These are phyloP conservation scores for Prolemur simus DNA, from an alignment of 2,113 vertebrate genomes.

Conservation along the genomic window DNA sequence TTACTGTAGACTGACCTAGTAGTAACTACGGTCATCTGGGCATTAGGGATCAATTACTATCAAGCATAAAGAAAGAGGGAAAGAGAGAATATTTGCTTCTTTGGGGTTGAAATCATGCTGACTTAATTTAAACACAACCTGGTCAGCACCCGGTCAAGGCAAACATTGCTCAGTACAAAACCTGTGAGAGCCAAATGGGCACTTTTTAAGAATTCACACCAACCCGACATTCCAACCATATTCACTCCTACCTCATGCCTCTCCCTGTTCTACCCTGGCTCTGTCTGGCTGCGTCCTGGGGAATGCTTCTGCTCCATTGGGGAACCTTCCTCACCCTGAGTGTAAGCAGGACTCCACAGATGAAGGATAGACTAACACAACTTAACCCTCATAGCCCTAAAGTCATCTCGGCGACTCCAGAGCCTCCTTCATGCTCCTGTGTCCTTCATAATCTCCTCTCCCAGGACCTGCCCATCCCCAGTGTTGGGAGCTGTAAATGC, in stretches of 20 bases:
- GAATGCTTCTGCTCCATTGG: neutral
- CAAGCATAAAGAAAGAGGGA: neutral
- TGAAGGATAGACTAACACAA: neutral
- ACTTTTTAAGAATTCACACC: neutral
- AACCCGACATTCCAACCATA: neutral
- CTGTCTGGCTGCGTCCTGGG: neutral
- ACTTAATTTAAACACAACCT: neutral
- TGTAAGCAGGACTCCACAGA: neutral
- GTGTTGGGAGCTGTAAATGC: neutral
- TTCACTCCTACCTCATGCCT: neutral
- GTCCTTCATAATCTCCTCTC: neutral
- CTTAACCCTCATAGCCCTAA: neutral
- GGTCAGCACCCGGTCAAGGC: neutral
- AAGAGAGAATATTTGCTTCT: neutral
- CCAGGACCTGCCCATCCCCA: neutral
- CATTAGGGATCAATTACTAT: neutral
- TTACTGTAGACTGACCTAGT: neutral
- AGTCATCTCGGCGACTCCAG: neutral
- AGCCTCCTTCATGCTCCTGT: neutral
- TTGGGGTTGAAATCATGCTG: neutral
- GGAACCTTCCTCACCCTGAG: neutral
- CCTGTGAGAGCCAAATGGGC: neutral
- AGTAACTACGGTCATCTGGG: neutral
- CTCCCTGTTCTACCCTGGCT: neutral
- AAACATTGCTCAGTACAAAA: neutral